phyloP scores from a whole-genome alignment of 2,113 vertebrate species.

The Pollimyrus isidori region DNA sequence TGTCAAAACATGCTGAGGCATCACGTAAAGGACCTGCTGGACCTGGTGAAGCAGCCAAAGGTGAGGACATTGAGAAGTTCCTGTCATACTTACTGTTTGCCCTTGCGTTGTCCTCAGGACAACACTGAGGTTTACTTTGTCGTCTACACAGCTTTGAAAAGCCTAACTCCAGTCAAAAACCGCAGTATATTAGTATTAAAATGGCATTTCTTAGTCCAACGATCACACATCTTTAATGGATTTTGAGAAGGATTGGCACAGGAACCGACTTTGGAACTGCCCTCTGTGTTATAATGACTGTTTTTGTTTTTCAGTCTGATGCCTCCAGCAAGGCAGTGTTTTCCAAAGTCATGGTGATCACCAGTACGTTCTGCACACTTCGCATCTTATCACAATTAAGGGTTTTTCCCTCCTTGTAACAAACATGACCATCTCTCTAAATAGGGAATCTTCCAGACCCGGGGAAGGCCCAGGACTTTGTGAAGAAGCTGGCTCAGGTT shows the following conservation, averaged over 20 bases:
- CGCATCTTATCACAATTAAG: neutral
- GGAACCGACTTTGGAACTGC: neutral
- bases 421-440: slow-evolving; percentile 43
- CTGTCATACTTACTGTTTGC: neutral
- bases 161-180: neutral
- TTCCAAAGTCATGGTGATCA: slow-evolving; percentile 99
- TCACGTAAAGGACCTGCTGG: slow-evolving; percentile 92
- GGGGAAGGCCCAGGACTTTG: slow-evolving; percentile 97
- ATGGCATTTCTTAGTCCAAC: neutral
- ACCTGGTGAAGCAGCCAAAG: slow-evolving; percentile 92
- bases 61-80: slow-evolving; percentile 52
- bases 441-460: slow-evolving; percentile 92
- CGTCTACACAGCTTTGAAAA: neutral
- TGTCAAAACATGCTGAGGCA: slow-evolving; percentile 92
- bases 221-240: no score
- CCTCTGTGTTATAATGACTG: neutral
- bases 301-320: slow-evolving; percentile 74
- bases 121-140: neutral
- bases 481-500: slow-evolving; percentile 97
- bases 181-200: neutral
- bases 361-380: slow-evolving; percentile 71
- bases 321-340: slow-evolving; percentile 92
- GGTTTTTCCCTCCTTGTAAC: neutral
- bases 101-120: neutral
- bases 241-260: neutral